Evolutionary conservation across 2,888 invertebrate species (phyloP).

Genomic region (Trypoxylon attenuatum): DNA sequence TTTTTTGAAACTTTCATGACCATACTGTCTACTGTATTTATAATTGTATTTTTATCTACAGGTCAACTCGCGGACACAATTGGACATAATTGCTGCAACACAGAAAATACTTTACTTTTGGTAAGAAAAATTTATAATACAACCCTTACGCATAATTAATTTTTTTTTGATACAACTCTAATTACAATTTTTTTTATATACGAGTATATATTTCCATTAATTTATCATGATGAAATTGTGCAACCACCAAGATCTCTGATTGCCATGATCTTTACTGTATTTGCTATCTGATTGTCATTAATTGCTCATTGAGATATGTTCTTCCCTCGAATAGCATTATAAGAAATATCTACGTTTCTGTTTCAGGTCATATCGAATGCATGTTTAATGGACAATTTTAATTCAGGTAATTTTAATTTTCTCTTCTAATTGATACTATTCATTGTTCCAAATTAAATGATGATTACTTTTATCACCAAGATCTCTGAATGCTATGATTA

Average conservation of each 20-base stretch:
- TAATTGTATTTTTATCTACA: not conserved
- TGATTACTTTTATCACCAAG: slow-evolving; percentile 14
- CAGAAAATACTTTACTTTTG: too few species aligned
- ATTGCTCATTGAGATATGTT: too few species aligned
- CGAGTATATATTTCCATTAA: not conserved
- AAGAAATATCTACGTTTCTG: too few species aligned
- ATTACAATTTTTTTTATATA: not conserved
- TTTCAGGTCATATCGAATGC: slow-evolving; percentile 1
- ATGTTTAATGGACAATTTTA: not conserved
- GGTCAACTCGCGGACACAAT: not conserved
- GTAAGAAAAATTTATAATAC: too few species aligned
- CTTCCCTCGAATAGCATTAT: too few species aligned
- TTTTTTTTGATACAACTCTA: too few species aligned
- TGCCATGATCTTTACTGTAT: not conserved
- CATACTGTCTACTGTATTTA: not conserved
- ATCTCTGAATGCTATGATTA: slow-evolving; percentile 2
- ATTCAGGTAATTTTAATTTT: not conserved
- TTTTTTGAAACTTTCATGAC: not conserved
- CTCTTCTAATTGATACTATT: not conserved
- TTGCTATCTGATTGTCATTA: not conserved
- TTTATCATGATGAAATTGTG: not conserved
- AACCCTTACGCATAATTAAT: too few species aligned
- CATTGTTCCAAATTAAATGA: not conserved
- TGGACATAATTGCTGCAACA: not conserved
- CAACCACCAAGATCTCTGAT: slow-evolving; percentile 6